Percentiles rank a stretch among this genome's conserved stretches.
phyloP scores from a whole-genome alignment of 2,113 vertebrate species.

The Craseonycteris thonglongyai region DNA sequence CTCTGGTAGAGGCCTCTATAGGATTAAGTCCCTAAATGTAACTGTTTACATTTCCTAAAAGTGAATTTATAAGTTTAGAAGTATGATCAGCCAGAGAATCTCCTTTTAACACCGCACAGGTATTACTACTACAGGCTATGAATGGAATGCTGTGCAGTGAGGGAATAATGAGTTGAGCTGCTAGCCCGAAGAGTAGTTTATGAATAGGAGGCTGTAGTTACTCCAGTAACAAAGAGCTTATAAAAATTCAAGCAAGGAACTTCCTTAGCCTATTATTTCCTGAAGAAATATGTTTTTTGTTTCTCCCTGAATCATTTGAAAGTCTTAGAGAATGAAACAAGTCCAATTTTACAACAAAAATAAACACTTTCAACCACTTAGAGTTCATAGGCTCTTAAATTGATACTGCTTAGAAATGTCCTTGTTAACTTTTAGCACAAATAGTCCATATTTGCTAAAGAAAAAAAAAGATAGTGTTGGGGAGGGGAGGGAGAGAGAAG shows the following conservation, averaged over 20 bases:
- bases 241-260: background rate
- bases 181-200: background rate
- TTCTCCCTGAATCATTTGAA: background rate
- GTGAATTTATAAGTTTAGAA: background rate
- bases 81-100: background rate
- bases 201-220: background rate
- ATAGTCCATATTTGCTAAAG: background rate
- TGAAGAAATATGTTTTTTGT: background rate
- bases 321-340: background rate
- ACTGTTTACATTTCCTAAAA: background rate
- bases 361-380: background rate
- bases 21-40: background rate
- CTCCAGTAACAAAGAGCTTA: background rate
- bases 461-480: background rate
- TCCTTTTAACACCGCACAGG: background rate
- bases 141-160: background rate
- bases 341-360: conserved; percentile 2
- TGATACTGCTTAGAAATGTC: background rate
- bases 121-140: background rate
- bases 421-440: background rate
- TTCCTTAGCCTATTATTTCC: background rate
- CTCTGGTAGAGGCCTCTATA: background rate
- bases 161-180: background rate
- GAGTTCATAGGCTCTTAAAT: background rate
- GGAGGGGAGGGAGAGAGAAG: background rate